phyloP scores from a whole-genome alignment of 2,888 invertebrate genomes.

The Leistus spinibarbis region DNA sequence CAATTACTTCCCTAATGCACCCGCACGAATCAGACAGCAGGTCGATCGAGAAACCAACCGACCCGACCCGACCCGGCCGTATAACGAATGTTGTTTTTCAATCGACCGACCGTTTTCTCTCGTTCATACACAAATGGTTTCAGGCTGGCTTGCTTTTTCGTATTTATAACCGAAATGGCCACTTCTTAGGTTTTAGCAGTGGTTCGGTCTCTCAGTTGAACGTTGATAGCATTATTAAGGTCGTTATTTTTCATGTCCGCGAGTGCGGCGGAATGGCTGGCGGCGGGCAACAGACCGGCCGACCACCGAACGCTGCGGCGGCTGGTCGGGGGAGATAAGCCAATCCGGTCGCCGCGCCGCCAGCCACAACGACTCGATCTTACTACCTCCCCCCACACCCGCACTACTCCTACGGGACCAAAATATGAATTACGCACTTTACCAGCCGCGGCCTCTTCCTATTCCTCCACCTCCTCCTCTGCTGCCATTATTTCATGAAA shows the following conservation, averaged over 20 bases:
- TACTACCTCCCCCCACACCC: not conserved
- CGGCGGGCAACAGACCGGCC: conserved; percentile 46
- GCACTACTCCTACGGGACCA: conserved; percentile 43
- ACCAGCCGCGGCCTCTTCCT: not conserved
- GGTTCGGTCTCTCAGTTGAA: conserved; percentile 19
- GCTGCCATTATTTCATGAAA: conserved; percentile 27
- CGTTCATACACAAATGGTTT: conserved; percentile 4
- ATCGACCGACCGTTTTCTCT: conserved; percentile 21
- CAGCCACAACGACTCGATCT: conserved; percentile 21
- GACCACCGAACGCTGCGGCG: conserved; percentile 23
- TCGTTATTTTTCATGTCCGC: conserved; percentile 55
- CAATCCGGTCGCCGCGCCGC: conserved; percentile 49
- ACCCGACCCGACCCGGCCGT: too few species aligned
- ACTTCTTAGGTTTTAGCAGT: conserved; percentile 36
- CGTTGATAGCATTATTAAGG: conserved; percentile 54
- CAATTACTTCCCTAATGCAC: conserved; percentile 45
- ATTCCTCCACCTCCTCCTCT: too few species aligned
- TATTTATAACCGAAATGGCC: conserved; percentile 34
- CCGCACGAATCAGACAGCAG: conserved; percentile 2
- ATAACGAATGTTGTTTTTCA: conserved; percentile 41
- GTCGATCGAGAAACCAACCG: conserved; percentile 4
- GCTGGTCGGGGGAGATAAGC: conserved; percentile 54
- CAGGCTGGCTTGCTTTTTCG: conserved; percentile 4
- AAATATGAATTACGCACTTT: conserved; percentile 53
- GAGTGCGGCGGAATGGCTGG: conserved; percentile 21